Evolutionary conservation across 2,113 vertebrate species (phyloP).

Genomic region (Accipiter virgatus): DNA sequence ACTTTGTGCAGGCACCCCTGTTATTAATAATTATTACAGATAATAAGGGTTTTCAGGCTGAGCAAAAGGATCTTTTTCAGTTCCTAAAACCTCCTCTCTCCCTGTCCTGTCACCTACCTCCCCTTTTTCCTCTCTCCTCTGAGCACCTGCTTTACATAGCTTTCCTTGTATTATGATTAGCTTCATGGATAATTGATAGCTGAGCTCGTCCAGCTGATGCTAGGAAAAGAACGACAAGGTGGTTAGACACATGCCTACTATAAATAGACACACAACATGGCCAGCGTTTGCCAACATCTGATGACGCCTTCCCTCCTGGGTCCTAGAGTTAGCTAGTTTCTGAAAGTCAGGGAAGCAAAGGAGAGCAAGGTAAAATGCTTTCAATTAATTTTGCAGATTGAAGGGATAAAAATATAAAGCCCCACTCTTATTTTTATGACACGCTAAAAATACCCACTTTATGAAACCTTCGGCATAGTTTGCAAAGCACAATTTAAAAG

Average conservation of each 20-base stretch:
- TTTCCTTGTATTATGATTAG: conserved; percentile 68
- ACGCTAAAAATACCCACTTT: conserved; percentile 42
- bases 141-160: conserved; percentile 69
- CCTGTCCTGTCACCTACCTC: not conserved
- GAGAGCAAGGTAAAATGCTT: conserved; percentile 10
- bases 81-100: not conserved
- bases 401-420: conserved; percentile 31
- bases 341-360: conserved; percentile 23
- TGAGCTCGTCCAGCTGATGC: conserved; percentile 56
- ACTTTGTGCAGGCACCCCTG: not conserved
- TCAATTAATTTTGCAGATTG: conserved; percentile 24
- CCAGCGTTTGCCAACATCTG: conserved; percentile 71
- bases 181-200: conserved; percentile 77
- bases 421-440: not conserved
- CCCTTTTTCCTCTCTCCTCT: not conserved
- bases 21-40: conserved; percentile 42
- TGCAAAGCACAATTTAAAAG: conserved; percentile 1
- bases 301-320: conserved; percentile 40
- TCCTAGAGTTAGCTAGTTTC: conserved; percentile 45
- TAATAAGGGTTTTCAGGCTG: conserved; percentile 25
- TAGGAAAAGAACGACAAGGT: conserved; percentile 79
- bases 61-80: not conserved
- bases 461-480: not conserved
- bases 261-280: conserved; percentile 76
- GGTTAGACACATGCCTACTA: conserved; percentile 67